These are phyloP conservation scores for Motacilla alba DNA, from an alignment of 2,113 vertebrate species.

Conservation along the genomic window DNA sequence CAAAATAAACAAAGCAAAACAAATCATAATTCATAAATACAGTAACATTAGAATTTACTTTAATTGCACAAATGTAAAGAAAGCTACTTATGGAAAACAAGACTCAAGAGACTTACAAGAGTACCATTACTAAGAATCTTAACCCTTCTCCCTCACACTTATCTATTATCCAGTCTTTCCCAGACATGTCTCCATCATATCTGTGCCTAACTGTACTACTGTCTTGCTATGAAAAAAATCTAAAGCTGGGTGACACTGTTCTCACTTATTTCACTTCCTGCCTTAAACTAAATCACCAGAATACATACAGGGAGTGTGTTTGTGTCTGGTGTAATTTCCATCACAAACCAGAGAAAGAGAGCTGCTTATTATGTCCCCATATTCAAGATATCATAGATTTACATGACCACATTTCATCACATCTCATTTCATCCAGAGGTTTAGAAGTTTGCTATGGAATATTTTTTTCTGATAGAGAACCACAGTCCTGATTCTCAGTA, in stretches of 20 bases:
- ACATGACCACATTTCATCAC: not conserved
- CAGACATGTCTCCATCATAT: not conserved
- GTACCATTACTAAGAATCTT: not conserved
- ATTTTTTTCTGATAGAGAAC: not conserved
- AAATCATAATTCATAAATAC: not conserved
- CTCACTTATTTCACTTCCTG: not conserved
- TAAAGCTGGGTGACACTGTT: not conserved
- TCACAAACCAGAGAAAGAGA: not conserved
- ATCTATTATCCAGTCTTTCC: not conserved
- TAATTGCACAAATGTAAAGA: not conserved
- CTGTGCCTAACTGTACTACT: not conserved
- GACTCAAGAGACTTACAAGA: not conserved
- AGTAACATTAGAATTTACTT: not conserved
- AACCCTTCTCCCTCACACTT: not conserved
- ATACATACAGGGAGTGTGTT: fast-evolving
- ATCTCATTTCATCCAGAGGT: not conserved
- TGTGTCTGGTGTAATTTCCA: not conserved
- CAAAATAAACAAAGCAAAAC: conserved; percentile 40
- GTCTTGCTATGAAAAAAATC: not conserved
- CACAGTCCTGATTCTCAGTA: not conserved
- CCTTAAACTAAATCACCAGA: not conserved
- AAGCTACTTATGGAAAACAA: not conserved
- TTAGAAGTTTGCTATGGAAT: not conserved
- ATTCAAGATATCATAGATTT: not conserved
- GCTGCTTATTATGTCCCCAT: not conserved